Evolutionary conservation across 2,888 invertebrate genomes (phyloP).

Genomic region (Andrena trimmerana): DNA sequence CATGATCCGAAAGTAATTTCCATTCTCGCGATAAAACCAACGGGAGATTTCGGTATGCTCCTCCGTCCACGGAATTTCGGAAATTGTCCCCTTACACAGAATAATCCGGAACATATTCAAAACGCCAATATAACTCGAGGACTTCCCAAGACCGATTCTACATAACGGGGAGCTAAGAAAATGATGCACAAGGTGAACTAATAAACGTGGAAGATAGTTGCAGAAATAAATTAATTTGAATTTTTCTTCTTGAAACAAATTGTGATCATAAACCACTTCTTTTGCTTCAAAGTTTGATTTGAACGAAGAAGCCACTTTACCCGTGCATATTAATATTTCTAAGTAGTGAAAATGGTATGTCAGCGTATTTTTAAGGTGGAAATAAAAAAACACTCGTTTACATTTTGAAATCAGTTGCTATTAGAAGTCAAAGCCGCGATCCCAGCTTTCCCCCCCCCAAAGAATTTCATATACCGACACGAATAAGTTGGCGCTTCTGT

Average conservation of each 20-base stretch:
- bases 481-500: not conserved
- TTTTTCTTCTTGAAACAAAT: no score
- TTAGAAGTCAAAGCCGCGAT: not conserved
- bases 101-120: not conserved
- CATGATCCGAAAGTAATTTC: slow-evolving; percentile 56
- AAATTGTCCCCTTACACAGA: not conserved
- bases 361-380: no score
- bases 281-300: no score
- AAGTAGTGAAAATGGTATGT: no score
- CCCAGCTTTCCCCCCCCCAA: not conserved
- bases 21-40: slow-evolving; percentile 40
- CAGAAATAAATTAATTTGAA: no score
- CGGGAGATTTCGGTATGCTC: slow-evolving; percentile 2
- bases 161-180: no score
- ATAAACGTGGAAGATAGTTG: no score
- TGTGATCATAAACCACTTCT: no score
- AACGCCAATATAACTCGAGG: not conserved
- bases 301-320: no score
- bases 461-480: not conserved
- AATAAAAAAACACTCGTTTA: not conserved
- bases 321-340: no score
- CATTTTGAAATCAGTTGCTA: not conserved
- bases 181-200: no score
- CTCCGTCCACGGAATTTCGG: not conserved
- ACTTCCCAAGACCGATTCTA: not conserved